Evolutionary conservation across 2,797 vertebrate genomes (phyloP).

Genomic region (Hyperoplus immaculatus): DNA sequence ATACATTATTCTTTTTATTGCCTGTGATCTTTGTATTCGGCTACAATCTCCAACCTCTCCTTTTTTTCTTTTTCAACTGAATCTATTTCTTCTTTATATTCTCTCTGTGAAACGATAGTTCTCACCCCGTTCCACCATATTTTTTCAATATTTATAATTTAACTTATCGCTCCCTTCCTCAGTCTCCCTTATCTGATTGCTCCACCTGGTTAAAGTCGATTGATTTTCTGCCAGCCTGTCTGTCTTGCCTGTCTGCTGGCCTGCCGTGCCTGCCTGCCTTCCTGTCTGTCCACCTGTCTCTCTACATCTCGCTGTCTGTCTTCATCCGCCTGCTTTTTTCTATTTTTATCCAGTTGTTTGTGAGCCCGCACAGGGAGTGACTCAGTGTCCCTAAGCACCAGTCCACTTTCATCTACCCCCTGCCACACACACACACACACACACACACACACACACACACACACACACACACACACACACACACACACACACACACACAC

Average conservation of each 20-base stretch:
- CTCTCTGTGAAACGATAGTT: neutral
- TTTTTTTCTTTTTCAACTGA: neutral
- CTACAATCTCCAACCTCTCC: neutral
- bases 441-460: constrained; percentile 1
- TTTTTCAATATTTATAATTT: constrained; percentile 50
- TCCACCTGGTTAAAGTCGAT: constrained; percentile 36
- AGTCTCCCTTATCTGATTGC: constrained; percentile 31
- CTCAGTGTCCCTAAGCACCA: constrained; percentile 76
- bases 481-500: neutral
- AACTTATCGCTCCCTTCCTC: neutral
- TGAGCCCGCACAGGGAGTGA: constrained; percentile 71
- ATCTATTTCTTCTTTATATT: constrained; percentile 8
- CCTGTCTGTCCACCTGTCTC: constrained; percentile 46
- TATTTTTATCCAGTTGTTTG: constrained; percentile 82
- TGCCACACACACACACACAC: constrained; percentile 22
- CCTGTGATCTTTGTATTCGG: neutral
- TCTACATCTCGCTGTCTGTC: constrained; percentile 36
- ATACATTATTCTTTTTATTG: neutral
- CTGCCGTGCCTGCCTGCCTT: constrained; percentile 13
- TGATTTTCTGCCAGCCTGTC: constrained; percentile 63
- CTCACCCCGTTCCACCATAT: neutral
- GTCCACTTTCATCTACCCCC: constrained; percentile 72
- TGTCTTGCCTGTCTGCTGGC: constrained; percentile 29
- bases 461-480: constrained; percentile 6
- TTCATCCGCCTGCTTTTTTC: constrained; percentile 59